Evolutionary conservation across 2,888 invertebrate genomes (phyloP).

Genomic region (Metalampra italica): DNA sequence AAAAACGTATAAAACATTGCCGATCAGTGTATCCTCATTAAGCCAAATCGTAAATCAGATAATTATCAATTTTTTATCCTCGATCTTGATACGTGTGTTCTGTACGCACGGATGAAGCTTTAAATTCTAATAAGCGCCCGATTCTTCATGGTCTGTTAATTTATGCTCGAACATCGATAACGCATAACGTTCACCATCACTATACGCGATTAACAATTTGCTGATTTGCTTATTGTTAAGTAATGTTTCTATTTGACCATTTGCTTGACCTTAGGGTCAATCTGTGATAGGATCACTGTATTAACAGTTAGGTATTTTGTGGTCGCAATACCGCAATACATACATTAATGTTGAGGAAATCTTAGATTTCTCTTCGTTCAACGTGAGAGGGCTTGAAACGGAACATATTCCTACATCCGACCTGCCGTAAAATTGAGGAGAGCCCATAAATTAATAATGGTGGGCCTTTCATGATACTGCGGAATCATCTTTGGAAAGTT

Average conservation of each 20-base stretch:
- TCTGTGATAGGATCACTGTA: no score
- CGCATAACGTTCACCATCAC: slow-evolving; percentile 1
- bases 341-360: no score
- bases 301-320: no score
- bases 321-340: no score
- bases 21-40: background rate
- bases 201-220: background rate
- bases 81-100: slow-evolving; percentile 4
- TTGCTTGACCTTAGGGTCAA: background rate
- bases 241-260: background rate
- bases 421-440: no score
- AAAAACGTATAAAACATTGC: background rate
- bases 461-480: no score
- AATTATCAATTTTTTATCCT: background rate
- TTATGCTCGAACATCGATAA: slow-evolving; percentile 20
- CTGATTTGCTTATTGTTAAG: background rate
- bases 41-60: slow-evolving; percentile 2
- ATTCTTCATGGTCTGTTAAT: slow-evolving; percentile 30
- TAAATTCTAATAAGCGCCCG: slow-evolving; percentile 20
- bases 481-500: no score
- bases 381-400: no score
- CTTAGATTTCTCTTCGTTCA: no score
- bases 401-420: no score
- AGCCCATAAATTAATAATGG: no score
- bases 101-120: slow-evolving; percentile 1